These are phyloP conservation scores for Volucella zonaria DNA, from an alignment of 2,888 invertebrate genomes.

Conservation along the genomic window DNA sequence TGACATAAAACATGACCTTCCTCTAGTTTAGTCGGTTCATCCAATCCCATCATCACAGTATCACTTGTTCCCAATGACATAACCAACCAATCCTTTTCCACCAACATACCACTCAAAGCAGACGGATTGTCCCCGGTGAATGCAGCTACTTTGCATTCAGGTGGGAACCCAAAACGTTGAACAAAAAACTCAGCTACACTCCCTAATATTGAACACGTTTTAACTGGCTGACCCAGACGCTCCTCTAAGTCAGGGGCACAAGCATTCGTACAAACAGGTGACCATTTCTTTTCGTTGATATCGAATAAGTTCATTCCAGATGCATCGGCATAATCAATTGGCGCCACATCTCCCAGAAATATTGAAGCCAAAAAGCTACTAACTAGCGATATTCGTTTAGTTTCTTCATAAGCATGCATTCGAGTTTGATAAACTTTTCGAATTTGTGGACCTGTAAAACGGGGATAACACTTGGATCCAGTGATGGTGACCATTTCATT, in stretches of 20 bases:
- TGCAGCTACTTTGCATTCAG: constrained; percentile 91
- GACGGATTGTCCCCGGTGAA: constrained; percentile 98
- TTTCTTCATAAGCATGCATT: constrained; percentile 87
- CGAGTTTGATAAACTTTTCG: constrained; percentile 91
- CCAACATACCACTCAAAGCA: constrained; percentile 91
- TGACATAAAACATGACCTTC: constrained; percentile 95
- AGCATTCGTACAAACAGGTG: constrained; percentile 87
- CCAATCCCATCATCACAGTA: constrained; percentile 91
- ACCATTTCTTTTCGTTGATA: constrained; percentile 91
- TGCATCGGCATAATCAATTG: constrained; percentile 95
- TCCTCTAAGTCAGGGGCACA: constrained; percentile 89
- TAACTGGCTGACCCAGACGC: constrained; percentile 90
- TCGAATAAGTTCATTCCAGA: constrained; percentile 98
- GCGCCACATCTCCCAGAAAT: constrained; percentile 93
- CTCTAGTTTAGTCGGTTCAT: constrained; percentile 86
- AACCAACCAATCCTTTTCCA: constrained; percentile 91
- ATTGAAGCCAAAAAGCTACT: constrained; percentile 96
- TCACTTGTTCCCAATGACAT: constrained; percentile 97
- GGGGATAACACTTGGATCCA: constrained; percentile 82
- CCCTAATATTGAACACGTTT: constrained; percentile 88
- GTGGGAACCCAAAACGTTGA: constrained; percentile 92
- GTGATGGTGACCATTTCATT: constrained; percentile 80
- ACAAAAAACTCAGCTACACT: constrained; percentile 90
- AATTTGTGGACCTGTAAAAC: constrained; percentile 96
- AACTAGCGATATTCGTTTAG: constrained; percentile 94